Evolutionary conservation across 2,113 vertebrate species (phyloP), one percentile per base, ranked within the genome.

Genomic region (Penelope pileata): DNA sequence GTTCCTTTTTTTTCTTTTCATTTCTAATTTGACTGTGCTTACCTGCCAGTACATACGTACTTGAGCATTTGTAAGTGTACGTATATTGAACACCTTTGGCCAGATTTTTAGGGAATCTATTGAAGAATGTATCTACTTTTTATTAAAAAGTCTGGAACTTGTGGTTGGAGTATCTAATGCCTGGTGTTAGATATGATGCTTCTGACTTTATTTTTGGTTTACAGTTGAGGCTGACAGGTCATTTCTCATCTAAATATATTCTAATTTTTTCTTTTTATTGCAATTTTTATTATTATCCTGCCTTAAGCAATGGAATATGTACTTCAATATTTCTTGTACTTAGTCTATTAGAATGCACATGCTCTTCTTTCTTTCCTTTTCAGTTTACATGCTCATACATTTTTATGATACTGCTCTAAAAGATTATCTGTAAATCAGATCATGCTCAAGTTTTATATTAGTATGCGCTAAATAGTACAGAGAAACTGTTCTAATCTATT

Each of bases 361-460:
- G 75, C n/a, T 81, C 70, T 78, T 96, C 59, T 88, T 40, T 76
- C 50, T 90, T 81, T 88, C 56, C 59, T 94, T 95, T 93, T 88
- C 60, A 96, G 94, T 97, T 97, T 96, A 92, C 56, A 73, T 78
- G 50, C 54, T 92, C 48, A 90, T 63, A 86, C 17, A 27, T 91
- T 97, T 96, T 97, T 91, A 95, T 88, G 87, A 83, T 90, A 83
- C 30, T 82, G 38, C 86, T 96, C 51, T 90, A 80, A 94, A 96
- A 86, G 24, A 95, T 96, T 96, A 95, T 94, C 82, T 95, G 84
- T 91, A 91, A 94, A 96, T 96, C 88, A 93, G 42, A 19, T 77
- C 82, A 94, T 86, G 43, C 74, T 94, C 90, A 94, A 93, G n/a
- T 97, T 95, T 94, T 93, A 86, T 96, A 90, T 90, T 95, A 93